Conservation (phyloP, 35 echinoderm and acorn worm genomes). For the Nesometra sesokonis region DNA sequence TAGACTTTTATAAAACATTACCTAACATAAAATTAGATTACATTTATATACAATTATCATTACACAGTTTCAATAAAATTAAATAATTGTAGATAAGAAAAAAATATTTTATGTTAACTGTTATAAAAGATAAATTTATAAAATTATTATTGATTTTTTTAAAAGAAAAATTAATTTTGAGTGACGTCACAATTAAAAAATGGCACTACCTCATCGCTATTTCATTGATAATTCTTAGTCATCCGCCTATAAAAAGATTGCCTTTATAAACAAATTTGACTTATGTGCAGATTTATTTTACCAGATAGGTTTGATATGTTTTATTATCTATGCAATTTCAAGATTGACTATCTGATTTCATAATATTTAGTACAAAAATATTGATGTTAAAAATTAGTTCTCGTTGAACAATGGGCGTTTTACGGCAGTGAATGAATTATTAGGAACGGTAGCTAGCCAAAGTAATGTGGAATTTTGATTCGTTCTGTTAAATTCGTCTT, state of each 20-base stretch:
- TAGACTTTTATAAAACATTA: neutral
- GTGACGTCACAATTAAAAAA: neutral
- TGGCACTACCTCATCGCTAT: neutral
- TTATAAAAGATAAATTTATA: neutral
- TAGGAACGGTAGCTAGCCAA: neutral
- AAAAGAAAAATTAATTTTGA: neutral
- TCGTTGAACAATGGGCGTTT: neutral
- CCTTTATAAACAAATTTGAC: neutral
- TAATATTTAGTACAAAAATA: neutral
- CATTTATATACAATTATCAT: neutral
- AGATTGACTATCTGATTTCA: neutral
- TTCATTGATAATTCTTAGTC: neutral
- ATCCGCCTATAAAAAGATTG: neutral
- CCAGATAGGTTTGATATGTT: neutral
- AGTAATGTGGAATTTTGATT: neutral
- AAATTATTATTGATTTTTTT: neutral
- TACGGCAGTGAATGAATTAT: neutral
- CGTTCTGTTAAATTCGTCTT: neutral
- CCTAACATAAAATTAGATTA: neutral
- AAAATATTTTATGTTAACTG: neutral
- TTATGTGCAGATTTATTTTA: neutral
- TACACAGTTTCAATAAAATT: neutral
- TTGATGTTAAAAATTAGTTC: neutral
- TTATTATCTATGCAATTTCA: neutral
- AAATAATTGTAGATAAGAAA: neutral